Conservation (phyloP, 2,888 invertebrate genomes). For the Drosophila stalkeri region DNA sequence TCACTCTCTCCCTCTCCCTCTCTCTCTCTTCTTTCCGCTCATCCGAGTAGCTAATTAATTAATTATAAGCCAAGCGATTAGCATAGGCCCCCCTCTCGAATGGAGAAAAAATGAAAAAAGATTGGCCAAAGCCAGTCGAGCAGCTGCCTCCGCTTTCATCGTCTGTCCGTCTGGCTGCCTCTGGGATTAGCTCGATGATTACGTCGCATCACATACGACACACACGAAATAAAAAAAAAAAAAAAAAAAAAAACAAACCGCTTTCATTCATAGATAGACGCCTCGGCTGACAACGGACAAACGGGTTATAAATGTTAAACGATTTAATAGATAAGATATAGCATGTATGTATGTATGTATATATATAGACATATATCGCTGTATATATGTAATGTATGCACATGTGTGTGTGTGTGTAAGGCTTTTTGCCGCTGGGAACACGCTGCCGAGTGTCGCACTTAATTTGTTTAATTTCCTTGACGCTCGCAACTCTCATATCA, state of each 20-base stretch:
- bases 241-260: slow-evolving; percentile 40
- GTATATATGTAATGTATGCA: slow-evolving; percentile 10
- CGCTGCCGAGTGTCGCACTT: slow-evolving; percentile 73
- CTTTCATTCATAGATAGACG: slow-evolving; percentile 74
- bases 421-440: slow-evolving; percentile 56
- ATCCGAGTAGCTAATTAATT: slow-evolving; percentile 67
- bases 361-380: slow-evolving; percentile 2
- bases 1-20: not conserved
- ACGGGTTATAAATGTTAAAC: slow-evolving; percentile 77
- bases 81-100: slow-evolving; percentile 50
- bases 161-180: slow-evolving; percentile 30
- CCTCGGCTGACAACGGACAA: slow-evolving; percentile 45
- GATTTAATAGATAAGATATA: slow-evolving; percentile 75
- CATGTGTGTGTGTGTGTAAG: not conserved
- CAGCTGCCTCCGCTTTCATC: slow-evolving; percentile 60
- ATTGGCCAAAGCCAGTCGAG: slow-evolving; percentile 46
- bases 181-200: slow-evolving; percentile 57
- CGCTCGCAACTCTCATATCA: slow-evolving; percentile 40
- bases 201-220: slow-evolving; percentile 42
- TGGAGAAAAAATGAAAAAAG: slow-evolving; percentile 5
- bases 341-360: not conserved
- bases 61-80: slow-evolving; percentile 75
- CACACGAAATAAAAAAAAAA: slow-evolving; percentile 4
- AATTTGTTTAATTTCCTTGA: slow-evolving; percentile 68
- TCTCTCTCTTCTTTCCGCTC: slow-evolving; percentile 7